A percentile compares a stretch with the other conserved stretches of the same genome.
phyloP scores from a whole-genome alignment of 2,888 invertebrate species.

The Plebejus anna region DNA sequence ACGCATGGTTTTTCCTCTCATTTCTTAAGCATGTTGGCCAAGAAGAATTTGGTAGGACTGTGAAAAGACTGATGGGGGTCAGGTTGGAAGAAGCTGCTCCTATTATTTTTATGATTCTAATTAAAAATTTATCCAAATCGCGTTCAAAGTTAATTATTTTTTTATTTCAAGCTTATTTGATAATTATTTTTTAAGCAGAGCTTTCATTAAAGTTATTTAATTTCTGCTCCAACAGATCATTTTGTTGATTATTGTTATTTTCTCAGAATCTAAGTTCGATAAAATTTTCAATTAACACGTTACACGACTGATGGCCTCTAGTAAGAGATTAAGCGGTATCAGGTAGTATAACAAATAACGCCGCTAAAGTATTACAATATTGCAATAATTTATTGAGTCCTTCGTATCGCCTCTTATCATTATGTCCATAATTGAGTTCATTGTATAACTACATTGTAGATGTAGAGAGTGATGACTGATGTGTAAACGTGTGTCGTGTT shows the following conservation, averaged over 20 bases:
- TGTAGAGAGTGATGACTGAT: constrained; percentile 54
- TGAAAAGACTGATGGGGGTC: neutral
- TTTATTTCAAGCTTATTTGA: neutral
- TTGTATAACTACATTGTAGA: constrained; percentile 52
- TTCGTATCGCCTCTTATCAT: constrained; percentile 69
- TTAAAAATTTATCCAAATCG: neutral
- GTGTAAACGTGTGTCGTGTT: constrained; percentile 56
- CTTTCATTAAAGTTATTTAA: too few species aligned
- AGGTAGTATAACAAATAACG: constrained; percentile 27
- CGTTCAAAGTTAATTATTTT: neutral
- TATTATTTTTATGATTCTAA: neutral
- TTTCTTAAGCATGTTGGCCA: neutral
- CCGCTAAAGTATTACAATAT: constrained; percentile 30
- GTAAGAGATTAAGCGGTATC: constrained; percentile 43
- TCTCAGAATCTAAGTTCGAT: neutral
- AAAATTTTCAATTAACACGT: neutral
- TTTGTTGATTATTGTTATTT: neutral
- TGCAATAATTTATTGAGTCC: constrained; percentile 50
- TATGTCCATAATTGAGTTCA: constrained; percentile 68
- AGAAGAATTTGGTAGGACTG: neutral
- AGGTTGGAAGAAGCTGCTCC: neutral
- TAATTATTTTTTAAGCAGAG: neutral
- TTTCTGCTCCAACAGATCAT: too few species aligned
- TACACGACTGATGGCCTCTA: neutral
- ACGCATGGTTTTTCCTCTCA: constrained; percentile 22